Evolutionary conservation across 2,113 vertebrate genomes (phyloP).

Genomic region (Scomber japonicus): DNA sequence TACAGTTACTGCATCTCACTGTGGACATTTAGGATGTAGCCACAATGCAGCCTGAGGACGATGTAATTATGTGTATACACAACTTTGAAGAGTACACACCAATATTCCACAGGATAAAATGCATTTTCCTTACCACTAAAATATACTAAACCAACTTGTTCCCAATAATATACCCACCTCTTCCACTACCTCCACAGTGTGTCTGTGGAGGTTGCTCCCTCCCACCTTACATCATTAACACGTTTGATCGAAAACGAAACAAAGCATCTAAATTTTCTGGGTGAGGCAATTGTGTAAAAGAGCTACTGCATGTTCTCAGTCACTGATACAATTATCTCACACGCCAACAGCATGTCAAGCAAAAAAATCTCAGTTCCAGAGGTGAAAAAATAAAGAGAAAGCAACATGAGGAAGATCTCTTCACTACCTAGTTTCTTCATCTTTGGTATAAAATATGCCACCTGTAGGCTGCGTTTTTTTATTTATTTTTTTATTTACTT

Average conservation of each 20-base stretch:
- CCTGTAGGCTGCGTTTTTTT: conserved; percentile 94
- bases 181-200: conserved; percentile 6
- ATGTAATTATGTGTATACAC: background rate
- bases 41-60: conserved; percentile 11
- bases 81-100: background rate
- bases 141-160: background rate
- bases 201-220: background rate
- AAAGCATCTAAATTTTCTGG: conserved; percentile 23
- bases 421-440: conserved; percentile 87
- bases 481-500: conserved; percentile 53
- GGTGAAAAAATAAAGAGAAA: conserved; percentile 63
- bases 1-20: conserved; percentile 1
- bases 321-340: conserved; percentile 69
- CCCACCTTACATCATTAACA: background rate
- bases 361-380: conserved; percentile 58
- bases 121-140: background rate
- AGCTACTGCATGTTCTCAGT: conserved; percentile 49
- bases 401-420: conserved; percentile 72
- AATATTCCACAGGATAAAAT: conserved; percentile 14
- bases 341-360: conserved; percentile 73
- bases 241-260: conserved; percentile 18
- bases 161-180: background rate
- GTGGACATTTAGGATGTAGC: conserved; percentile 2
- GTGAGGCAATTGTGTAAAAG: conserved; percentile 60
- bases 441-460: conserved; percentile 99